phyloP scores from a whole-genome alignment of 1,140 invertebrate genomes.

The Acromyrmex echinatior region DNA sequence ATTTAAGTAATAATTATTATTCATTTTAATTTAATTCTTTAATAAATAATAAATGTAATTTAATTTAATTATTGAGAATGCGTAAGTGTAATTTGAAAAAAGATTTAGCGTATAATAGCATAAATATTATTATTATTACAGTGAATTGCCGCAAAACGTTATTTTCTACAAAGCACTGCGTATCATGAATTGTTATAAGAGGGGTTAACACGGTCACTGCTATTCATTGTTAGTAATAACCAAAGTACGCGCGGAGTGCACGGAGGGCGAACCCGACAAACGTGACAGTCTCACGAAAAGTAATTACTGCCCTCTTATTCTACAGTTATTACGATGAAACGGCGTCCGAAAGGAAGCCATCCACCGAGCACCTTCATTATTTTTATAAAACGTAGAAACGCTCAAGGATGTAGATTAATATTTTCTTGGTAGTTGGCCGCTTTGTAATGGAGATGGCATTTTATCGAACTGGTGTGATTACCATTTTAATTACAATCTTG shows the following conservation, averaged over 20 bases:
- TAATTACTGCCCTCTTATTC: conserved; percentile 75
- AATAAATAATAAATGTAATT: neutral
- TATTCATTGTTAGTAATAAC: conserved; percentile 69
- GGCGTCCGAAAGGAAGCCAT: conserved; percentile 64
- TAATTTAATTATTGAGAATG: conserved; percentile 33
- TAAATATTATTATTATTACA: conserved; percentile 14
- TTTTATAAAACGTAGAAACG: conserved; percentile 61
- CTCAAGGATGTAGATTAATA: conserved; percentile 55
- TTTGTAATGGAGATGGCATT: conserved; percentile 58
- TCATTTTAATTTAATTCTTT: neutral
- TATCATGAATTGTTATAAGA: conserved; percentile 42
- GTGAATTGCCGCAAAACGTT: neutral
- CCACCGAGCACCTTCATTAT: conserved; percentile 50
- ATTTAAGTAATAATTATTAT: conserved; percentile 6
- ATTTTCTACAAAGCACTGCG: conserved; percentile 21
- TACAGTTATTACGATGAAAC: conserved; percentile 69
- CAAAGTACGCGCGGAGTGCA: conserved; percentile 53
- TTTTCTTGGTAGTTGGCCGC: conserved; percentile 49
- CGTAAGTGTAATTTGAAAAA: neutral
- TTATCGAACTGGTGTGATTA: conserved; percentile 55
- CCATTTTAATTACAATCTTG: conserved; percentile 57
- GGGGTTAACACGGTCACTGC: conserved; percentile 56
- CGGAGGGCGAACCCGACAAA: conserved; percentile 51
- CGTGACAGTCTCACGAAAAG: conserved; percentile 73
- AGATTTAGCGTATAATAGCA: neutral